Conservation (phyloP, 2,113 vertebrate species). For the Lampris megalopsis region DNA sequence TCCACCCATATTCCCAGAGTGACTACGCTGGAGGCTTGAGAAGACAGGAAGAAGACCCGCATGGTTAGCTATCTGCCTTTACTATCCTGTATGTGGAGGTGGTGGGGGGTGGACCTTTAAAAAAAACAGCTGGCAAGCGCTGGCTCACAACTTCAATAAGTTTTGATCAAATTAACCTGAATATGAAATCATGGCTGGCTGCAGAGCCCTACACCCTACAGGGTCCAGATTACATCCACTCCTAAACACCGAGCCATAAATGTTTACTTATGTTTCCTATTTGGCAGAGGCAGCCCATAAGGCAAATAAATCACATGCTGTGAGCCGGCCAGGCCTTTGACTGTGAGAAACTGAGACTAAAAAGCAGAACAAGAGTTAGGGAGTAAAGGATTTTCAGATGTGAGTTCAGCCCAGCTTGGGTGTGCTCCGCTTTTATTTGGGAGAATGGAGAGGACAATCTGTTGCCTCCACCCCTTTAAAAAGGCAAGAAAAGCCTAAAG, state of each 20-base stretch:
- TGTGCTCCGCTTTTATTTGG: conserved; percentile 81
- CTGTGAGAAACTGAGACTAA: conserved; percentile 84
- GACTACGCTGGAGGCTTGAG: not conserved
- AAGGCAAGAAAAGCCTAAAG: conserved; percentile 68
- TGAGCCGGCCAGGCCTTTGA: conserved; percentile 76
- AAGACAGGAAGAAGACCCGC: conserved; percentile 5
- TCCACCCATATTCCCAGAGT: conserved; percentile 24
- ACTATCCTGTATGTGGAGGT: conserved; percentile 12
- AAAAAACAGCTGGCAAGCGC: conserved; percentile 56
- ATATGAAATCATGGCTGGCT: conserved; percentile 66
- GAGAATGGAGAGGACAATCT: conserved; percentile 80
- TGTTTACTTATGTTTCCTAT: conserved; percentile 86
- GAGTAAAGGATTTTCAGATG: conserved; percentile 84
- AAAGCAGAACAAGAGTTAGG: conserved; percentile 81
- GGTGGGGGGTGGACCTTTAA: conserved; percentile 31
- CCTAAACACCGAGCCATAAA: conserved; percentile 77
- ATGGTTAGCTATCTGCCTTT: conserved; percentile 14
- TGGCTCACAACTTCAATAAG: conserved; percentile 49
- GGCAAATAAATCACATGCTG: conserved; percentile 86
- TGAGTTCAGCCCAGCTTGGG: conserved; percentile 82
- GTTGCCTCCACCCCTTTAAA: conserved; percentile 82
- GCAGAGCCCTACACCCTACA: conserved; percentile 59
- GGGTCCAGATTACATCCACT: conserved; percentile 73
- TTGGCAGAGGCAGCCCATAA: conserved; percentile 81
- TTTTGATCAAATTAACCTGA: conserved; percentile 61